Evolutionary conservation across 2,113 vertebrate species (phyloP), one percentile per base, ranked within the genome.

Genomic region (Oncorhynchus tshawytscha): DNA sequence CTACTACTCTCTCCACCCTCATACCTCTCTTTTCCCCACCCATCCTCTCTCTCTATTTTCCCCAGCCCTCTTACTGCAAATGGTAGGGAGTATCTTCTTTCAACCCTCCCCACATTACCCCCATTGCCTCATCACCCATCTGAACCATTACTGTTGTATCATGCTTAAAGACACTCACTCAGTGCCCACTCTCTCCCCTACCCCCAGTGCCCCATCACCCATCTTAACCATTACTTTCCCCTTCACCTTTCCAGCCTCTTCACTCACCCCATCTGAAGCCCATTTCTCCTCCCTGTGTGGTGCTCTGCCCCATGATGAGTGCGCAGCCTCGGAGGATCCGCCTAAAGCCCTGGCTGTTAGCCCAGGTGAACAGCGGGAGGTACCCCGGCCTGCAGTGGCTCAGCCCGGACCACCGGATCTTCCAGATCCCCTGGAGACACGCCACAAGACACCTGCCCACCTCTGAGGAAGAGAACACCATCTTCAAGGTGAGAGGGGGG

Each of bases 391-490:
- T 98, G 2, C 93, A 91, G 20, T 98, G 96, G 96, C 86, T 97
- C 71, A 91, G 90, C 0, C 62, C 87, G 0, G 94, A 96, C 1
- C 92, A 86, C 29, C 90, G 91, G 18, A 90, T 93, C 59, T 98
- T 98, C 88, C 94, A 89, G 87, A 96, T 98, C 78, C 96, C 96
- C 3, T 98, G 96, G 96, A 95, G 91, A 76, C 96, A 98, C 1
- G 96, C 96, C 15, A 97, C 96, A 0, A 91, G 96, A 1, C 94
- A 96, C 48, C 84, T 90, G 24, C 93, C 94, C 0, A 78, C 87
- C 1, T 92, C 92, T 2, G 95, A 96, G 0, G 95, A 96, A 62
- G 94, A 95, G 22, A 95, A 96, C 92, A 97, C 96, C 77, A 94
- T 97, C 77, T 97, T 97, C 83, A 96, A 95, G 95, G 96, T 96